Evolutionary conservation across 2,797 vertebrate species (phyloP).

Genomic region (Bradypus variegatus): DNA sequence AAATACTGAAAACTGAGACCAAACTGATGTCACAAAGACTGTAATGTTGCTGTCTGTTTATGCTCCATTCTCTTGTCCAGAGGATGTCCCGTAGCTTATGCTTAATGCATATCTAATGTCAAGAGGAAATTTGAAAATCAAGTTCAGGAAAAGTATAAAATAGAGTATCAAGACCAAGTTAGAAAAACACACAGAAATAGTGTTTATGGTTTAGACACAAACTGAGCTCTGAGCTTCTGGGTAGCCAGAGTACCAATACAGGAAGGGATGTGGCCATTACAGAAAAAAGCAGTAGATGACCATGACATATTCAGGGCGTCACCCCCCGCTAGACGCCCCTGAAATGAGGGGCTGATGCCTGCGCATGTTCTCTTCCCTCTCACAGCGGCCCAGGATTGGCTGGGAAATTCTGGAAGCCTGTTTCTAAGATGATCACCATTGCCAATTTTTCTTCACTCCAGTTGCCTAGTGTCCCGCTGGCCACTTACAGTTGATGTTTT

Average conservation of each 20-base stretch:
- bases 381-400: accelerated
- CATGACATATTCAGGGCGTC: accelerated
- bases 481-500: background rate
- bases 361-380: accelerated
- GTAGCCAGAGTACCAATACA: background rate
- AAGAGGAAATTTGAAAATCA: background rate
- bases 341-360: accelerated
- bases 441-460: accelerated
- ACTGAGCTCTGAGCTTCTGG: background rate
- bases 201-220: accelerated
- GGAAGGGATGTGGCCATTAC: accelerated
- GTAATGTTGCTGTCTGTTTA: background rate
- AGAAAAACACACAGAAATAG: accelerated
- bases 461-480: accelerated
- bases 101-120: background rate
- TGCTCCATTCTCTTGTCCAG: background rate
- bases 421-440: background rate
- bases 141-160: background rate
- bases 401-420: background rate
- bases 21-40: background rate
- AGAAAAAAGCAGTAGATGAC: accelerated
- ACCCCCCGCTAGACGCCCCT: background rate
- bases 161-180: background rate
- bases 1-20: background rate
- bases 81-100: background rate